Evolutionary conservation across 53 echinoderm and acorn worm genomes (phyloP).

Genomic region (Paracentrotus lividus): DNA sequence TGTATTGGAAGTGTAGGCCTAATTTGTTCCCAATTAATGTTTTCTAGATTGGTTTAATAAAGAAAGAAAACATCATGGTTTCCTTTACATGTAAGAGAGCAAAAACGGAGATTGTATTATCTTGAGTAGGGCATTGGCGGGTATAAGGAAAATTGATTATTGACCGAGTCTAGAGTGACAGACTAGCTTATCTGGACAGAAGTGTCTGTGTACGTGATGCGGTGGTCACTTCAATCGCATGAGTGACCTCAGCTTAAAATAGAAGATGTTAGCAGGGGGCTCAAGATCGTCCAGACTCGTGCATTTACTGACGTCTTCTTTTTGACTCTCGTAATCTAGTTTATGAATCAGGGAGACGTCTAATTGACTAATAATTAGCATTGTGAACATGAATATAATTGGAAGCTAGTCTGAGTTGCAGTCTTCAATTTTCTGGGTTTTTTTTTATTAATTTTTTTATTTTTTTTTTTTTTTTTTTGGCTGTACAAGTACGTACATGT

Average conservation of each 20-base stretch:
- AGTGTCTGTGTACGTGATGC: conserved; percentile 15
- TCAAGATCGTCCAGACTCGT: background rate
- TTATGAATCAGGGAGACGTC: background rate
- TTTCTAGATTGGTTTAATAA: no score
- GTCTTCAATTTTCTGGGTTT: background rate
- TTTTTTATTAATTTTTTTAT: no score
- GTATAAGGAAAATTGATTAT: no score
- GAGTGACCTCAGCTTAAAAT: conserved; percentile 25
- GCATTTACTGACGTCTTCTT: background rate
- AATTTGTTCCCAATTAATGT: no score
- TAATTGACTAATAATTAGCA: background rate
- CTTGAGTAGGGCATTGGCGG: no score
- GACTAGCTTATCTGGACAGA: background rate
- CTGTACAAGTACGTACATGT: no score
- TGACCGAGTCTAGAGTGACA: background rate
- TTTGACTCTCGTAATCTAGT: background rate
- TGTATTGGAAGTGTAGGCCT: no score
- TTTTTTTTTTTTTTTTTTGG: no score
- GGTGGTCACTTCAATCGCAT: background rate
- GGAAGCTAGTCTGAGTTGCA: background rate
- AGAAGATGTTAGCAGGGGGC: background rate
- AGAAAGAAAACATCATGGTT: no score
- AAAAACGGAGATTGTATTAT: no score
- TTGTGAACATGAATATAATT: background rate
- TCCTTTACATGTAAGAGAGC: no score